Evolutionary conservation across 1,140 invertebrate genomes (phyloP).

Genomic region (Ctenoplectra terminalis): DNA sequence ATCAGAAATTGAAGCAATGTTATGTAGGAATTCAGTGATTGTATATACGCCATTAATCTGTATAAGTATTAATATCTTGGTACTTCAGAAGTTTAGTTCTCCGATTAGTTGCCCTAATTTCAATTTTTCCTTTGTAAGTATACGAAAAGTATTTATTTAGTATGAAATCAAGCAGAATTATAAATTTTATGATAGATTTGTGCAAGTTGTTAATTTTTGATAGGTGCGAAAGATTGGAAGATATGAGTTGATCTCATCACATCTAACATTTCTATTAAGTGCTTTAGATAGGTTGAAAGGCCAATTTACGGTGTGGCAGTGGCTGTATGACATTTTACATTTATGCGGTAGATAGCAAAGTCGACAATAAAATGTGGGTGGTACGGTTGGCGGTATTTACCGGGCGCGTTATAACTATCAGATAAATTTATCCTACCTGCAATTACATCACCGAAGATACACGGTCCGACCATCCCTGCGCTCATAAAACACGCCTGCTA

Average conservation of each 20-base stretch:
- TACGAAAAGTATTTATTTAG: too few relatives aligned
- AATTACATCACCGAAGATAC: slow-evolving; percentile 45
- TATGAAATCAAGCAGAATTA: too few relatives aligned
- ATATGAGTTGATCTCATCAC: not conserved
- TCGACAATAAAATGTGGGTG: slow-evolving; percentile 41
- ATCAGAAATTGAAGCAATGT: not conserved
- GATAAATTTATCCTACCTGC: slow-evolving; percentile 40
- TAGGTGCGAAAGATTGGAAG: not conserved
- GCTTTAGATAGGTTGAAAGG: not conserved
- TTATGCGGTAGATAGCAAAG: slow-evolving; percentile 2
- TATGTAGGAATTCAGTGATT: not conserved
- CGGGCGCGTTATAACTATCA: slow-evolving; percentile 33
- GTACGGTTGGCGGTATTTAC: slow-evolving; percentile 34
- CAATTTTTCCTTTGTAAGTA: too few relatives aligned
- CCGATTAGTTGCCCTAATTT: too few relatives aligned
- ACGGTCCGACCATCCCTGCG: slow-evolving; percentile 17
- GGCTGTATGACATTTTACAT: slow-evolving; percentile 39
- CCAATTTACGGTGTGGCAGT: not conserved
- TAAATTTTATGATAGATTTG: too few relatives aligned
- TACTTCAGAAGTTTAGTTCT: too few relatives aligned
- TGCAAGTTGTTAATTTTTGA: not conserved
- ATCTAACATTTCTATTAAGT: not conserved
- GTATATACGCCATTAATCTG: not conserved
- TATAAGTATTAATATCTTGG: too few relatives aligned
- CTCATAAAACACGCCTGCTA: slow-evolving; percentile 47